Base-by-base conservation (phyloP, 2,888 invertebrate species). In the Candidula unifasciata region DNA sequence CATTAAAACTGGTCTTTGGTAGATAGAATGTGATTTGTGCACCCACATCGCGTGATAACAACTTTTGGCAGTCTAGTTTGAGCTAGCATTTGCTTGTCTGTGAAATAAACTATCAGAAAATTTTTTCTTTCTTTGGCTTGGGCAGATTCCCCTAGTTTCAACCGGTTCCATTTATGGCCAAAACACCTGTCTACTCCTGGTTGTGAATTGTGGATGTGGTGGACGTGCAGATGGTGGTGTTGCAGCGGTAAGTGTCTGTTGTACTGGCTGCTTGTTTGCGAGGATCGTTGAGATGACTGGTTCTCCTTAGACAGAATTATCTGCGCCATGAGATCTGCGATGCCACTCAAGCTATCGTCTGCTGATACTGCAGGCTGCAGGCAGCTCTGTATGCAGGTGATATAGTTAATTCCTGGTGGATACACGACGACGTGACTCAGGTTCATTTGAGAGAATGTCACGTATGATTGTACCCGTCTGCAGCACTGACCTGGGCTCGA, bases 331-430 rank as follows among this genome's bases (percentile, higher is more conserved):
- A 64, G 6, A 68, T 80, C n/a, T n/a, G 64, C n/a, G 44, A 78
- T 37, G 8, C 16, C 5, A n/a, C 18, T 24, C 0, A 68, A 30
- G 8, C 30, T n/a, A 18, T 3, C 0, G 21, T 69, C 57, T 24
- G 37, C 3, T 16, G 44, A 35, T 0, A n/a, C 0, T 2, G 18
- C 1, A n/a, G 44, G 44, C 1, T 66, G 44, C 16, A 13, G 21
- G 52, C 80, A 52, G 30, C 5, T 6, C 1, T 52, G 35, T 2
- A 68, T 44, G 33, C 80, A 80, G 2, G 80, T 52, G 27, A 10
- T 52, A 21, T 66, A 68, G 27, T 80, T 44, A 52, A 80, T 52
- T 21, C 80, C 80, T 2, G 80, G 27, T 30, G 80, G 80, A 69
- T 64, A 44, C 21, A 80, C 80, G 16, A 80, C 68, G 30, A 52